phyloP scores from a whole-genome alignment of 2,888 invertebrate genomes.

The Margaritifera margaritifera region DNA sequence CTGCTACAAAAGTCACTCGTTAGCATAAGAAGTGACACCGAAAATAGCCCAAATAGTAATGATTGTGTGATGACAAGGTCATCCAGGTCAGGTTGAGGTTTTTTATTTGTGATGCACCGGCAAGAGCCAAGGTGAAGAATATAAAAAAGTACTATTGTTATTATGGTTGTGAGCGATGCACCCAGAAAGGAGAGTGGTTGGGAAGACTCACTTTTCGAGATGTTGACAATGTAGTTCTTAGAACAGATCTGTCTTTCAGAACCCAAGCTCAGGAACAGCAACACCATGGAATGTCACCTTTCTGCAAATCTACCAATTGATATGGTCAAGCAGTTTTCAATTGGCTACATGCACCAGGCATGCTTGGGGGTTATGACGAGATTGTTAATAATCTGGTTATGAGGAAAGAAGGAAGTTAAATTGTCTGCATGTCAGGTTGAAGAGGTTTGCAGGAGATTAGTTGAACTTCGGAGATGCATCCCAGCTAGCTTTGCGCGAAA shows the following conservation, averaged over 20 bases:
- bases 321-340: slow-evolving; percentile 49
- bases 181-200: slow-evolving; percentile 12
- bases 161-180: slow-evolving; percentile 29
- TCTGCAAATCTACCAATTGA: slow-evolving; percentile 34
- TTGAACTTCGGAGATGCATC: slow-evolving; percentile 3
- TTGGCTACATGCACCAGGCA: slow-evolving; percentile 62
- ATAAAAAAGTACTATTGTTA: slow-evolving; percentile 16
- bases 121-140: slow-evolving; percentile 1
- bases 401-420: slow-evolving; percentile 30
- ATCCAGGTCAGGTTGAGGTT: slow-evolving; percentile 3
- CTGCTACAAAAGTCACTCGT: too few species aligned
- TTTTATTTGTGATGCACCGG: slow-evolving; percentile 14
- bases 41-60: too few species aligned
- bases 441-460: slow-evolving; percentile 1
- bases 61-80: too few species aligned
- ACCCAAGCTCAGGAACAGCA: slow-evolving; percentile 24
- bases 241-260: slow-evolving; percentile 16
- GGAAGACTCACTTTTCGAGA: too few species aligned
- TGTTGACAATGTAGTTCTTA: too few species aligned
- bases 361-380: slow-evolving; percentile 59
- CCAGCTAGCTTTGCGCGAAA: slow-evolving; percentile 50
- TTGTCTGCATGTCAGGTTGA: slow-evolving; percentile 4
- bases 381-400: slow-evolving; percentile 47
- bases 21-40: too few species aligned
- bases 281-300: slow-evolving; percentile 34